These are phyloP conservation scores for Anguilla anguilla DNA, from an alignment of 2,797 vertebrate genomes.

Conservation along the genomic window DNA sequence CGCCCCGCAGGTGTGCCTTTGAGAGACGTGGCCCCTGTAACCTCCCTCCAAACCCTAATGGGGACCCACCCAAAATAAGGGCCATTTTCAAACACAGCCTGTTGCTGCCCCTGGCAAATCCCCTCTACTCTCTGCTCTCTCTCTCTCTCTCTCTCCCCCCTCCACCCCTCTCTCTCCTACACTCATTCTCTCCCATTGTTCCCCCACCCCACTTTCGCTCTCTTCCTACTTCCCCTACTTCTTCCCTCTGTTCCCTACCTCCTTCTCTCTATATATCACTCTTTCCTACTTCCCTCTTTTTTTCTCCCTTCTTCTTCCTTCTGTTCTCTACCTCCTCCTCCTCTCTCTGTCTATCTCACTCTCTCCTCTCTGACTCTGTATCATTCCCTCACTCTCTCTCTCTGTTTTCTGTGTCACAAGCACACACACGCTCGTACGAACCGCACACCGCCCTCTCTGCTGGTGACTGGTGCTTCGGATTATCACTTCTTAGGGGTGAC, in stretches of 20 bases:
- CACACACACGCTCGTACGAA: conserved; percentile 49
- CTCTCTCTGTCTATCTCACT: conserved; percentile 54
- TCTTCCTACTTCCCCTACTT: neutral
- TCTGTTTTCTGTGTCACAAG: conserved; percentile 73
- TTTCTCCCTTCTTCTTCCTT: conserved; percentile 58
- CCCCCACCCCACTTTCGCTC: conserved; percentile 58
- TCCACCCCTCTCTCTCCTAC: conserved; percentile 54
- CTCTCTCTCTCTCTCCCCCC: conserved; percentile 45
- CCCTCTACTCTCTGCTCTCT: neutral
- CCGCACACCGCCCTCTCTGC: conserved; percentile 50
- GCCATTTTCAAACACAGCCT: conserved; percentile 54
- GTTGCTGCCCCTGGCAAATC: conserved; percentile 37
- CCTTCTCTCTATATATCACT: conserved; percentile 22
- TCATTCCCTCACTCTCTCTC: conserved; percentile 67
- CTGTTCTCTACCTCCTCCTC: conserved; percentile 72
- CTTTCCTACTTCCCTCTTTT: conserved; percentile 47
- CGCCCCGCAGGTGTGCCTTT: conserved; percentile 78
- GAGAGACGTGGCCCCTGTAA: conserved; percentile 68
- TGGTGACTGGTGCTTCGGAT: conserved; percentile 75
- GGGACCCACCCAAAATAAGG: conserved; percentile 46
- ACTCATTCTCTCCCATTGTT: neutral
- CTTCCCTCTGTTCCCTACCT: neutral
- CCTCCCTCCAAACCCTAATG: conserved; percentile 66
- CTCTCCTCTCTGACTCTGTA: conserved; percentile 65
- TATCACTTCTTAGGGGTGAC: conserved; percentile 80